These are phyloP conservation scores for Drosophila pseudoobscura DNA, from an alignment of 1,140 invertebrate genomes.

Conservation along the genomic window DNA sequence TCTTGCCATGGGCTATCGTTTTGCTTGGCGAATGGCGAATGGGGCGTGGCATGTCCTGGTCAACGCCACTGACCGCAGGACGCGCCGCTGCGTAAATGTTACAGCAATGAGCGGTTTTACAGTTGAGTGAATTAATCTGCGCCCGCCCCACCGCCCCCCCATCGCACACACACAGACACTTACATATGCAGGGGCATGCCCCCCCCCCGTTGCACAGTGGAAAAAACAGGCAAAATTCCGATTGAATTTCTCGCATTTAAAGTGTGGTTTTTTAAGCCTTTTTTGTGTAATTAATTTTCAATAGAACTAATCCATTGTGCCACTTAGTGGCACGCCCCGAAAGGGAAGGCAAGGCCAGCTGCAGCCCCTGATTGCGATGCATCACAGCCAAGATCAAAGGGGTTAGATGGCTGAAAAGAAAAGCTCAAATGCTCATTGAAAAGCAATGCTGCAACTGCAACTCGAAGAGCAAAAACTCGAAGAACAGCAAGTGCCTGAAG, in stretches of 20 bases:
- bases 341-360: no score
- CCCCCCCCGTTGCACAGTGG: background rate
- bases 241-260: background rate
- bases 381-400: no score
- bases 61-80: constrained; percentile 52
- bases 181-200: constrained; percentile 30
- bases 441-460: no score
- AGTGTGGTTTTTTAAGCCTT: no score
- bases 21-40: constrained; percentile 14
- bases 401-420: no score
- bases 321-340: no score
- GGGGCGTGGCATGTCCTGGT: constrained; percentile 38
- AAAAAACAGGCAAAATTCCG: background rate
- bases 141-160: constrained; percentile 9
- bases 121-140: constrained; percentile 70
- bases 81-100: constrained; percentile 69
- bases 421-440: no score
- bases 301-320: no score
- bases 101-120: constrained; percentile 71
- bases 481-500: no score
- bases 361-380: no score
- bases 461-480: no score
- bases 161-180: constrained; percentile 1
- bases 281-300: no score
- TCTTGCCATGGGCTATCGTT: constrained; percentile 19